phyloP scores from a whole-genome alignment of 2,113 vertebrate genomes.

The Engraulis encrasicolus region DNA sequence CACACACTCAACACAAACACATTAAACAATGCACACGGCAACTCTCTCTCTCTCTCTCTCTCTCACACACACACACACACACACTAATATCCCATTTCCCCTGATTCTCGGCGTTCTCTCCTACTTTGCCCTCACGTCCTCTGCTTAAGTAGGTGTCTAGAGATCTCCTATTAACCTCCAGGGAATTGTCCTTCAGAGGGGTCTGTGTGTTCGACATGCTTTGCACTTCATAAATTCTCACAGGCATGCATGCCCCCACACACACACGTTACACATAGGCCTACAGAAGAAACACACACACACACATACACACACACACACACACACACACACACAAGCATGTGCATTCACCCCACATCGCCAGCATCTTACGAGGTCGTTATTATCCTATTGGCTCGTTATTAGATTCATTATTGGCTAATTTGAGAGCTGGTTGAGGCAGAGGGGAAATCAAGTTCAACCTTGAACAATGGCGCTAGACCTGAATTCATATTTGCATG shows the following conservation, averaged over 20 bases:
- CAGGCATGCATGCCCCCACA: not conserved
- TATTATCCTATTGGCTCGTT: conserved; percentile 7
- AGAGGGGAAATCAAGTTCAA: conserved; percentile 14
- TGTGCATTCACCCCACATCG: not conserved
- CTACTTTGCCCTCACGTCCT: not conserved
- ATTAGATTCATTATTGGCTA: not conserved
- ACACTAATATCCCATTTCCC: not conserved
- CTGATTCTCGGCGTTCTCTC: not conserved
- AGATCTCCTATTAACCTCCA: not conserved
- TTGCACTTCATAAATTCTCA: not conserved
- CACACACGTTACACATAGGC: too few species aligned
- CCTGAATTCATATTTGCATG: not conserved
- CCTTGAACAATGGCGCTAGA: conserved; percentile 1
- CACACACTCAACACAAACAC: too few species aligned
- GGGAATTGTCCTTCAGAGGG: not conserved
- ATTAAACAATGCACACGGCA: too few species aligned
- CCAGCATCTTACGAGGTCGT: conserved; percentile 3
- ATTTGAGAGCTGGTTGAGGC: not conserved
- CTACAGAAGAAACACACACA: too few species aligned
- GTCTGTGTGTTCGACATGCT: not conserved
- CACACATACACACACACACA: not conserved
- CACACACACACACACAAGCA: not conserved
- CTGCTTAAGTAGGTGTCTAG: not conserved
- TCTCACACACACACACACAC: conserved; percentile 3
- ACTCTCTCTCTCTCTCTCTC: too few species aligned